These are phyloP conservation scores for Chrysina gloriosa DNA, from an alignment of 2,888 invertebrate species.

Conservation along the genomic window DNA sequence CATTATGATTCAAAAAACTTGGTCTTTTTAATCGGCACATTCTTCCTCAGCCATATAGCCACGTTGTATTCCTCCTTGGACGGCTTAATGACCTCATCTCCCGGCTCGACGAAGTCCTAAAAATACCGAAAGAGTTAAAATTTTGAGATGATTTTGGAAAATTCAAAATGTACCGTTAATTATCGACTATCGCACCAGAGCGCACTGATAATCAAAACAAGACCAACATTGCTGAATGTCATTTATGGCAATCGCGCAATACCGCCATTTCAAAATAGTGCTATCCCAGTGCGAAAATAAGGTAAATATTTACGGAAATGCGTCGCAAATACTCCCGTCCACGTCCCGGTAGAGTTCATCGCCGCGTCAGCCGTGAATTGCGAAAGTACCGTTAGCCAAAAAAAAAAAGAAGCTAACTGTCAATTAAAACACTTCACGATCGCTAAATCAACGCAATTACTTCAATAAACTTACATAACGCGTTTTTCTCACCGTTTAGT, in stretches of 20 bases:
- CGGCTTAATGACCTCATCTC: constrained; percentile 74
- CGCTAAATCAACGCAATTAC: not conserved
- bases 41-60: constrained; percentile 94
- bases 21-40: constrained; percentile 94
- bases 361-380: constrained; percentile 35
- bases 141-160: not conserved
- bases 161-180: not conserved
- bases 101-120: constrained; percentile 65
- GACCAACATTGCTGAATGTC: constrained; percentile 40
- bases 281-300: constrained; percentile 14
- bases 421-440: constrained; percentile 9
- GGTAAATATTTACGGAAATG: constrained; percentile 30
- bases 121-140: constrained; percentile 45
- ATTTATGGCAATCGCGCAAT: constrained; percentile 23
- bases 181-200: constrained; percentile 26
- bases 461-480: not conserved
- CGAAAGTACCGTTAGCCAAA: constrained; percentile 33
- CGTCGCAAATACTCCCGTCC: not conserved
- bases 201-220: constrained; percentile 47
- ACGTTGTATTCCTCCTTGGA: constrained; percentile 92
- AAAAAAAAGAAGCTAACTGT: constrained; percentile 25
- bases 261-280: constrained; percentile 16
- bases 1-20: constrained; percentile 96
- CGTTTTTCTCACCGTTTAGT: not conserved
- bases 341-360: not conserved